phyloP scores from a whole-genome alignment of 2,113 vertebrate genomes.

The Sclerurus mexicanus region DNA sequence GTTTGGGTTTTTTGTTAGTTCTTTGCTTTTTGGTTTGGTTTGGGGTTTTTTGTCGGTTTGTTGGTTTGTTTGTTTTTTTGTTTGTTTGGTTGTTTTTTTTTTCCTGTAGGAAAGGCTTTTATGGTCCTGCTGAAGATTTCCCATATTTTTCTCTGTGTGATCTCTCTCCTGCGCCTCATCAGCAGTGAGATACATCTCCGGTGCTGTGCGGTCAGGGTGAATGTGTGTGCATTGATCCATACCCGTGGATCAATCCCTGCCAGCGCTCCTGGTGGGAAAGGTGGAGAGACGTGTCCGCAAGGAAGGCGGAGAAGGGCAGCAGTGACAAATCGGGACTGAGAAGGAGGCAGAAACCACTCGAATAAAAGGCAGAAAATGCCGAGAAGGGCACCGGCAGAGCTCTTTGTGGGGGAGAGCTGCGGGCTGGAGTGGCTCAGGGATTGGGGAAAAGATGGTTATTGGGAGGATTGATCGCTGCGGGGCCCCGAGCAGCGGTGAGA shows the following conservation, averaged over 20 bases:
- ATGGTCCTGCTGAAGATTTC: neutral
- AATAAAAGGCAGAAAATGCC: neutral
- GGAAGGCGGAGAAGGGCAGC: neutral
- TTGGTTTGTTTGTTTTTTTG: too few relatives aligned
- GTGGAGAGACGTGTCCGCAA: rapidly evolving
- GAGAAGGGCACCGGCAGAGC: neutral
- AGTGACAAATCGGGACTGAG: neutral
- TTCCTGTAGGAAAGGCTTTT: neutral
- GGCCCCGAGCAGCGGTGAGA: neutral
- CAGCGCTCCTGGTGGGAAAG: rapidly evolving
- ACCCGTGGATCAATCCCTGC: rapidly evolving
- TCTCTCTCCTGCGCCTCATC: neutral
- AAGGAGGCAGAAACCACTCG: neutral
- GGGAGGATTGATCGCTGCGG: neutral
- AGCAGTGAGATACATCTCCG: neutral
- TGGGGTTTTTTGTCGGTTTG: too few relatives aligned
- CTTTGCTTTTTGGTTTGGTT: too few relatives aligned
- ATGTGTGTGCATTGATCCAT: neutral
- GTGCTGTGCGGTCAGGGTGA: neutral
- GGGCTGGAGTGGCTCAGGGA: neutral
- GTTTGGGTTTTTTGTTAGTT: too few relatives aligned
- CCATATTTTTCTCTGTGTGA: neutral
- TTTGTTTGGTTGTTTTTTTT: too few relatives aligned
- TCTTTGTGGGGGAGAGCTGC: neutral
- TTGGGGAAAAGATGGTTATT: neutral